Evolutionary conservation across 1,140 invertebrate species (phyloP).

Genomic region (Anastrepha ludens): DNA sequence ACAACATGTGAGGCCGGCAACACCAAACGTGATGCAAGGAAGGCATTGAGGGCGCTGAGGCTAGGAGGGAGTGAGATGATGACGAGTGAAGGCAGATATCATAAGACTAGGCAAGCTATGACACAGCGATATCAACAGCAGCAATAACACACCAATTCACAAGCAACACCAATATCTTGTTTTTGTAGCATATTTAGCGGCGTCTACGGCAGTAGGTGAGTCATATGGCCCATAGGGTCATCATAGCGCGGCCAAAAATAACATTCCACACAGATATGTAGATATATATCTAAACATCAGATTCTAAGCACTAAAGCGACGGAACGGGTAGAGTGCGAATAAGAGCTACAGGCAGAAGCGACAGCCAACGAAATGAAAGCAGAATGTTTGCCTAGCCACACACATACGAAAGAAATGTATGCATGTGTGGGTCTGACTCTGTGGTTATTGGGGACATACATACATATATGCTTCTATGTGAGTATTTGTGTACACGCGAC

Average conservation of each 20-base stretch:
- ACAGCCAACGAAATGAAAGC: too few species aligned
- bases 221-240: neutral
- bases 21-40: neutral
- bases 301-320: neutral
- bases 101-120: neutral
- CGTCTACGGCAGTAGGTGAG: neutral
- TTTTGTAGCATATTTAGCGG: constrained; percentile 15
- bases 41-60: neutral
- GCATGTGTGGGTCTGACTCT: too few species aligned
- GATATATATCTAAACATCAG: neutral
- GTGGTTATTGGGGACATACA: too few species aligned
- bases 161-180: neutral
- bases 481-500: too few species aligned
- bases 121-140: constrained; percentile 19
- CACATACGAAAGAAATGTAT: too few species aligned
- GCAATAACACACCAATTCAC: neutral
- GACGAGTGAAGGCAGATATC: neutral
- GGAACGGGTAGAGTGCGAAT: too few species aligned
- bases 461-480: too few species aligned
- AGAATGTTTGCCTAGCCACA: too few species aligned
- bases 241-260: neutral
- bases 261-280: neutral
- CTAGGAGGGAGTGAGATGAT: neutral
- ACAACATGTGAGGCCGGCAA: constrained; percentile 5
- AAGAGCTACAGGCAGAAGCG: too few species aligned